Evolutionary conservation across 2,113 vertebrate species (phyloP), one percentile per base, ranked within the genome.

Genomic region (Clarias macrocephalus): DNA sequence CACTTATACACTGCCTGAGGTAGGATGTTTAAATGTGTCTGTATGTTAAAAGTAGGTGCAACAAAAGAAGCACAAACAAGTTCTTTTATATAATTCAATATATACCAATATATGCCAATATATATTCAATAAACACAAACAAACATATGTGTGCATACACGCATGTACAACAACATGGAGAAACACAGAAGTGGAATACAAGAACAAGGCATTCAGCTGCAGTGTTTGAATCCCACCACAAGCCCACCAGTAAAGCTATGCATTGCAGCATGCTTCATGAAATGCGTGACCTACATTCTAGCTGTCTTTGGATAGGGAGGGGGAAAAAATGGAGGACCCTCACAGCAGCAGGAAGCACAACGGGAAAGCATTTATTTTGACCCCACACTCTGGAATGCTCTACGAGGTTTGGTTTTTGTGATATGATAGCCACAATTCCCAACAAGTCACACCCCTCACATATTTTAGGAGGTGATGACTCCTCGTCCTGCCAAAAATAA

Each of bases 261-360:
- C 86, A 90, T 79, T 88, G 11, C 88, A 89, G 90, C 89, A 93
- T 83, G 89, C 90, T 92, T 94, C 62, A 81, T 81, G 57, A 81
- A 60, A 62, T 82, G 91, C 94, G 90, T 95, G 95, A 95, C 95
- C 95, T 95, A 95, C 93, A 94, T 95, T 91, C 88, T 66, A 70
- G 80, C 80, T 88, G 85, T 90, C 87, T 88, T 91, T 83, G 84
- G 48, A 66, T 76, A 72, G 85, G 88, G 87, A 85, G 87, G 91
- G 87, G 90, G 76, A 37, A 37, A 8, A 48, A 84, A 83, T 23
- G 65, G 86, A 83, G 90, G 92, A 92, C 92, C 92, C 91, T 90
- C 92, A 90, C 80, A 82, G 87, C 81, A 85, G 66, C 60, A 70
- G 85, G 54, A 75, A 87, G 88, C 90, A 91, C 87, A 88, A 65